These are phyloP conservation scores for Sinhomidia bicolor DNA, from an alignment of 2,888 invertebrate species.

Conservation along the genomic window DNA sequence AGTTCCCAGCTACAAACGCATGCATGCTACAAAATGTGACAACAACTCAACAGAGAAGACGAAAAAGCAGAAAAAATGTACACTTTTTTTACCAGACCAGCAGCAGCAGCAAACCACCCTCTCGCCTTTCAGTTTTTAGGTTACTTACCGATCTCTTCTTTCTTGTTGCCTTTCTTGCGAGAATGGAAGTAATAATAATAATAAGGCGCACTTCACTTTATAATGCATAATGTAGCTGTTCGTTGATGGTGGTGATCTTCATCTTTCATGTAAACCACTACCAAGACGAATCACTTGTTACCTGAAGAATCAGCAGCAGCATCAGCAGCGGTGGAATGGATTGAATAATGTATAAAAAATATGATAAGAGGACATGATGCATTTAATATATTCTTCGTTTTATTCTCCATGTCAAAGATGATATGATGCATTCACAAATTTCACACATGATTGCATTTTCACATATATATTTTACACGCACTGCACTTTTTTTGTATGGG, in stretches of 20 bases:
- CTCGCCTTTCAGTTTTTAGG: slow-evolving; percentile 46
- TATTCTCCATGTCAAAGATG: background rate
- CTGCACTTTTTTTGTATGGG: background rate
- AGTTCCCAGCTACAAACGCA: background rate
- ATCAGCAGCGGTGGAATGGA: too few relatives aligned
- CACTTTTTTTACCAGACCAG: too few relatives aligned
- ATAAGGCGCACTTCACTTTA: slow-evolving; percentile 21
- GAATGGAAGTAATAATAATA: too few relatives aligned
- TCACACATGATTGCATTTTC: slow-evolving; percentile 62
- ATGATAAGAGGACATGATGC: background rate
- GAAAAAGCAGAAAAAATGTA: slow-evolving; percentile 12
- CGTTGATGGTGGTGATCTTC: slow-evolving; percentile 40
- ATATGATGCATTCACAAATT: slow-evolving; percentile 55
- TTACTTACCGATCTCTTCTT: slow-evolving; percentile 13
- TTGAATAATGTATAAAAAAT: background rate
- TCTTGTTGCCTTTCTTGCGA: too few relatives aligned
- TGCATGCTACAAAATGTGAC: background rate
- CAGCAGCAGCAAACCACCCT: slow-evolving; percentile 52
- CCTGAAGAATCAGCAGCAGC: background rate
- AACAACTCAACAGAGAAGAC: slow-evolving; percentile 15
- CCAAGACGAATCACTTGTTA: slow-evolving; percentile 58
- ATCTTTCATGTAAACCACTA: background rate
- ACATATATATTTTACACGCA: slow-evolving; percentile 15
- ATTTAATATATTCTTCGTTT: background rate
- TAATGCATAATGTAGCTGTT: background rate